These are phyloP conservation scores for Protaetia brevitarsis DNA, from an alignment of 1,140 invertebrate genomes.

Conservation along the genomic window DNA sequence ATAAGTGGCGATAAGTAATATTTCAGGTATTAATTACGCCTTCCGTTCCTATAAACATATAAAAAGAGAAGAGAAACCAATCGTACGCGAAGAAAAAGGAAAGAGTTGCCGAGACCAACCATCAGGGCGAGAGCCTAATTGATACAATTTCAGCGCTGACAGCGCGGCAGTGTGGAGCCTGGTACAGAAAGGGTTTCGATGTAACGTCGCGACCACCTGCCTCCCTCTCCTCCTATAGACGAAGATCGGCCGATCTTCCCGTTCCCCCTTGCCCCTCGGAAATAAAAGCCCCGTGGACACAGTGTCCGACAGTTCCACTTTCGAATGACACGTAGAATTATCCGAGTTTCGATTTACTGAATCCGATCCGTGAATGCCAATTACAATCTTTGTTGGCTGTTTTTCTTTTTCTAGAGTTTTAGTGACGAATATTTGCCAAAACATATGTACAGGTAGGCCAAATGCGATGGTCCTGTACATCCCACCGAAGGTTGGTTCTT, in stretches of 20 bases:
- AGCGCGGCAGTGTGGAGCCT: slow-evolving; percentile 21
- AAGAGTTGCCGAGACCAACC: not conserved
- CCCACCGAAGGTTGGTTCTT: too few relatives aligned
- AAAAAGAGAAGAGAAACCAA: too few relatives aligned
- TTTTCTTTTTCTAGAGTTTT: too few relatives aligned
- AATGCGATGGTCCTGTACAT: too few relatives aligned
- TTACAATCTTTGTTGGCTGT: too few relatives aligned
- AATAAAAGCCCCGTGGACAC: not conserved
- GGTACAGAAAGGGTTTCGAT: slow-evolving; percentile 19
- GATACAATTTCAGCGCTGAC: slow-evolving; percentile 19
- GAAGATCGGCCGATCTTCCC: not conserved
- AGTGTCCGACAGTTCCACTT: not conserved
- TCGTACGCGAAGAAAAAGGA: not conserved
- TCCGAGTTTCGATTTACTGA: too few relatives aligned
- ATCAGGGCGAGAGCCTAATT: slow-evolving; percentile 16
- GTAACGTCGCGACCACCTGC: slow-evolving; percentile 17
- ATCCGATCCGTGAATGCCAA: too few relatives aligned
- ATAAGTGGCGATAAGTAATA: not conserved
- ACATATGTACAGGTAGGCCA: too few relatives aligned
- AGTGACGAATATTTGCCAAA: too few relatives aligned
- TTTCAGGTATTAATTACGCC: slow-evolving; percentile 4
- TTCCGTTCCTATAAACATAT: not conserved
- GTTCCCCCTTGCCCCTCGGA: not conserved
- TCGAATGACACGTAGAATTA: too few relatives aligned
- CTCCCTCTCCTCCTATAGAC: slow-evolving; percentile 5